Conservation (phyloP, 2,888 invertebrate species). For the Lordiphosa fenestrarum region DNA sequence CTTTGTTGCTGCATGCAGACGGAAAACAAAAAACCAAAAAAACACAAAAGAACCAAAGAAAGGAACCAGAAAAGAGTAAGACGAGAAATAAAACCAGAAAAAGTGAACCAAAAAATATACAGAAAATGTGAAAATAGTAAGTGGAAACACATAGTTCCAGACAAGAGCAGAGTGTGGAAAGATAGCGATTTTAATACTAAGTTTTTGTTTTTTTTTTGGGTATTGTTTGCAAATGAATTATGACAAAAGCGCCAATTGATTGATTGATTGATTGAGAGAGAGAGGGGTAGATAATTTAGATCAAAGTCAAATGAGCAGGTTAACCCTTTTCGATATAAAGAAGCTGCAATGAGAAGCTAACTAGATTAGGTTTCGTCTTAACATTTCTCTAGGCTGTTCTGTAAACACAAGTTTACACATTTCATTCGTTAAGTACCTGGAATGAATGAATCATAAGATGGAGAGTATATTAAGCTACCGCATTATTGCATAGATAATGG, state of each 20-base stretch:
- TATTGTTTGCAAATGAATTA: conserved; percentile 2
- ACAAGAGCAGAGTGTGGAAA: conserved; percentile 11
- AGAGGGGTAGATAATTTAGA: conserved; percentile 7
- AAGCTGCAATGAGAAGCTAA: no score
- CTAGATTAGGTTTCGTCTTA: no score
- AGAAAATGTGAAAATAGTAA: not conserved
- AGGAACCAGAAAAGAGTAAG: conserved; percentile 42
- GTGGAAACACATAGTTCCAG: conserved; percentile 1
- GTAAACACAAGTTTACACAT: no score
- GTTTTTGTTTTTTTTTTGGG: no score
- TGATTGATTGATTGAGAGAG: conserved; percentile 16
- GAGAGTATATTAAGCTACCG: no score
- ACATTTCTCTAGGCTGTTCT: no score
- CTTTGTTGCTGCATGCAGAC: conserved; percentile 89
- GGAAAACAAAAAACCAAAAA: conserved; percentile 4
- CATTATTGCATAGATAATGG: no score
- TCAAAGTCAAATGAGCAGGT: not conserved
- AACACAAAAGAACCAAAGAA: conserved; percentile 7
- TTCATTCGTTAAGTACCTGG: no score
- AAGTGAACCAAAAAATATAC: not conserved
- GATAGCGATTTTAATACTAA: conserved; percentile 5
- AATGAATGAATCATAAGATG: no score
- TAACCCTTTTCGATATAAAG: no score
- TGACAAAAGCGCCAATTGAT: conserved; percentile 20
- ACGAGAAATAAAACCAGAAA: conserved; percentile 17